Base-by-base conservation (phyloP, 2,113 vertebrate genomes). In the Raja brachyura region DNA sequence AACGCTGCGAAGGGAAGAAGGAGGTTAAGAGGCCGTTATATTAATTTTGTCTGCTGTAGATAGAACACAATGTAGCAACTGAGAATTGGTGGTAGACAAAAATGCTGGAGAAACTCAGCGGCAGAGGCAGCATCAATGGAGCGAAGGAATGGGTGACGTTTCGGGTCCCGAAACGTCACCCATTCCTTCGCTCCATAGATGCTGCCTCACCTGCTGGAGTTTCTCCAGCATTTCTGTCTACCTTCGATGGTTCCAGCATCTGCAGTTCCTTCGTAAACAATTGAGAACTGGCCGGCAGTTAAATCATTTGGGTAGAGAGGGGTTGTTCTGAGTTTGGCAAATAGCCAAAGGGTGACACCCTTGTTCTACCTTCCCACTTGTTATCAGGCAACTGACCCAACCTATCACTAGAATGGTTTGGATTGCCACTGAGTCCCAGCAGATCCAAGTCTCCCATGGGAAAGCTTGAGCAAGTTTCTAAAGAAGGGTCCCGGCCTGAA, bases 1-100 rank as follows among this genome's bases (percentile, higher is more conserved):
- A 93, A 56, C 76, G 94, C 95, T 95, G 94, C 94, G 95, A 7
- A 25, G 33, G 95, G 28, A 4, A 14, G 93, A 93, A 1, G 85
- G 31, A 90, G 16, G 74, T 25, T 6, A 56, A 22, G 74, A 39
- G 61, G 33, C 25, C 48, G 33, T 74, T 63, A 76, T 48, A 48
- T 48, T 48, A 0, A 48, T 54, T 11, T 48, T 93, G 83, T 63
- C 54, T 59, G 54, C n/a, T 59, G n/a, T n/a, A n/a, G 9, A 59
- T 25, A n/a, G 28, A 28, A 56, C 0, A 9, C 33, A 79, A 79
- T 79, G 59, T 8, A 85, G 25, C 56, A 39, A 59, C 79, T 48
- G 48, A 25, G 48, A 9, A 3, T 25, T 61, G 9, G 39, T 3
- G 39, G 39, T 1, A 48, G 39, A 48, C 39, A 48, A 48, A 48